Conservation (phyloP, 1,140 invertebrate species). For the Aphaenogaster floridana region DNA sequence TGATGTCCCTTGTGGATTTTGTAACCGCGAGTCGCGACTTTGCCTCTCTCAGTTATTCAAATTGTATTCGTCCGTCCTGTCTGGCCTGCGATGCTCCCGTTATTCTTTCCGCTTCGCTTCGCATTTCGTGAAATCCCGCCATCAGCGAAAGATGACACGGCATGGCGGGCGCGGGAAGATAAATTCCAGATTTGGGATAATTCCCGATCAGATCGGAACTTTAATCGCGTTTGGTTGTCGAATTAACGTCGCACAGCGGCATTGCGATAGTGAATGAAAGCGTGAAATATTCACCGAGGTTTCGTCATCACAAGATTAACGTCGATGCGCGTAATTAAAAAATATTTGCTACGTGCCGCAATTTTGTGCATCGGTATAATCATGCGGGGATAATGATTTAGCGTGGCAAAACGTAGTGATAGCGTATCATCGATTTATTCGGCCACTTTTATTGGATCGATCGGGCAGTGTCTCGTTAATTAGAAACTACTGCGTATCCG, state of each 20-base stretch:
- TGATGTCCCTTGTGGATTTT: slow-evolving; percentile 80
- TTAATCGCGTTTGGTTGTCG: slow-evolving; percentile 42
- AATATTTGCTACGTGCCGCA: slow-evolving; percentile 64
- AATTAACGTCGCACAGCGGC: slow-evolving; percentile 41
- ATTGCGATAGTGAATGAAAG: slow-evolving; percentile 27
- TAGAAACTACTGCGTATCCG: slow-evolving; percentile 76
- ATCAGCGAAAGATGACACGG: slow-evolving; percentile 42
- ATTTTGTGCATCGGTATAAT: slow-evolving; percentile 61
- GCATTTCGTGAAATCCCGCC: slow-evolving; percentile 39
- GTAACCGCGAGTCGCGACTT: slow-evolving; percentile 74
- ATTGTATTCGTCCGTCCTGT: slow-evolving; percentile 74
- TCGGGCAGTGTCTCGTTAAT: slow-evolving; percentile 71
- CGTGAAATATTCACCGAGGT: slow-evolving; percentile 40
- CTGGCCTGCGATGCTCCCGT: slow-evolving; percentile 53
- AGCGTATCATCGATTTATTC: slow-evolving; percentile 73
- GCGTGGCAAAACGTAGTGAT: slow-evolving; percentile 63
- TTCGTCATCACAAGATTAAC: slow-evolving; percentile 66
- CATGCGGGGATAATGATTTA: slow-evolving; percentile 70
- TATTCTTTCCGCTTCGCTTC: slow-evolving; percentile 41
- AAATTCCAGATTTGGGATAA: slow-evolving; percentile 54
- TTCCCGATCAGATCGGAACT: slow-evolving; percentile 46
- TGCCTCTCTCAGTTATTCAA: slow-evolving; percentile 79
- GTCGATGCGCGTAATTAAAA: slow-evolving; percentile 70
- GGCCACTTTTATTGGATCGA: slow-evolving; percentile 76
- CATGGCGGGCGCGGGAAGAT: slow-evolving; percentile 35